These are phyloP conservation scores for Capitulum mitella DNA, from an alignment of 2,888 invertebrate species.

Conservation along the genomic window DNA sequence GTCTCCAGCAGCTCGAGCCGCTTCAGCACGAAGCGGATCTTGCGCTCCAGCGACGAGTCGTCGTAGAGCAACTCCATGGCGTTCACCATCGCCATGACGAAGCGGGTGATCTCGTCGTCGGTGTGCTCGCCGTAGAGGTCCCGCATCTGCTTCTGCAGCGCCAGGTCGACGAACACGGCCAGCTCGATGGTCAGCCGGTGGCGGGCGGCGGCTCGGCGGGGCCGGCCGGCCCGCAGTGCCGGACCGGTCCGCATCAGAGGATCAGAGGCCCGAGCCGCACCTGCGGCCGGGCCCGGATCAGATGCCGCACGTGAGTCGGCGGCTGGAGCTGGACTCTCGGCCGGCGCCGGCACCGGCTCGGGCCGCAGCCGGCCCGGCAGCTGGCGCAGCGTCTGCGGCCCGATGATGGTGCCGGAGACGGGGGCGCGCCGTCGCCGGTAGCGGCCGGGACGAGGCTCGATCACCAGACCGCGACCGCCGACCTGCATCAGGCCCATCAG, in stretches of 20 bases:
- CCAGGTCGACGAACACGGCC: slow-evolving; percentile 71
- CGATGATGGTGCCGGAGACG: background rate
- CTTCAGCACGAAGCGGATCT: slow-evolving; percentile 71
- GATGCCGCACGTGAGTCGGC: too few species aligned
- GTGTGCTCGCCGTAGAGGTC: slow-evolving; percentile 32
- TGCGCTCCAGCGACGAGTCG: slow-evolving; percentile 67
- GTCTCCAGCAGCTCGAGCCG: slow-evolving; percentile 69
- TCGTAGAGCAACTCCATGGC: slow-evolving; percentile 76
- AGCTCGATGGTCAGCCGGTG: slow-evolving; percentile 51
- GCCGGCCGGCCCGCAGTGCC: background rate
- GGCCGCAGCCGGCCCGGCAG: background rate
- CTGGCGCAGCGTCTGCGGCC: background rate
- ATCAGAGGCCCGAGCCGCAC: too few species aligned
- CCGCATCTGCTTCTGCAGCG: slow-evolving; percentile 67
- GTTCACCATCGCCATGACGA: slow-evolving; percentile 76
- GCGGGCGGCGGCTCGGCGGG: background rate
- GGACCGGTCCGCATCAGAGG: too few species aligned
- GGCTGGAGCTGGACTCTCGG: too few species aligned
- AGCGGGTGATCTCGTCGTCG: slow-evolving; percentile 67
- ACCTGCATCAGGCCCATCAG: background rate
- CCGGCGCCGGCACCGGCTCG: background rate
- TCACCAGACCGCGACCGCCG: background rate
- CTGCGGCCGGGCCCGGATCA: too few species aligned
- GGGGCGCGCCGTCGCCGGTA: background rate
- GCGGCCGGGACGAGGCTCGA: background rate